Percentiles rank a stretch among this genome's conserved stretches.
Evolutionary conservation across 2,888 invertebrate species (phyloP).

Genomic region (Disparrhopalites patrizii): DNA sequence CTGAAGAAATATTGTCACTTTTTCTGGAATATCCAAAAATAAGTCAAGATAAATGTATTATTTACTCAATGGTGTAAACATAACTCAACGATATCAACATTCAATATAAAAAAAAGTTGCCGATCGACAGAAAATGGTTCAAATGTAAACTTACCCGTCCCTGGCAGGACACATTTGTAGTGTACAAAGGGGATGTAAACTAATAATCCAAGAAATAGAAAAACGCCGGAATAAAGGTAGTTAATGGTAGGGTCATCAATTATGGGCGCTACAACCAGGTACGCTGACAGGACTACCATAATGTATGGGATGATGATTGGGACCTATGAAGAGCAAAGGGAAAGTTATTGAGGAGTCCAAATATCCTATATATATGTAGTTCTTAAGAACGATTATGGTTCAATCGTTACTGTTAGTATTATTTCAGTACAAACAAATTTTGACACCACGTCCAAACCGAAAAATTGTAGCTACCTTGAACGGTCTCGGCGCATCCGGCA

Average conservation of each 20-base stretch:
- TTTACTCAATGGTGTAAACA: neutral
- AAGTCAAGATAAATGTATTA: neutral
- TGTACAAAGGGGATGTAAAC: conserved; percentile 54
- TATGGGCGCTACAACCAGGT: conserved; percentile 54
- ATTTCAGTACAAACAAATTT: too few relatives aligned
- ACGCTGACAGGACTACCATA: conserved; percentile 52
- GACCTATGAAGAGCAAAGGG: conserved; percentile 49
- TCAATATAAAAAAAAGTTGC: too few relatives aligned
- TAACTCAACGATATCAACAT: too few relatives aligned
- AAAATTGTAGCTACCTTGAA: conserved; percentile 48
- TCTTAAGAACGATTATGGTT: too few relatives aligned
- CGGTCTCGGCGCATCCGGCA: conserved; percentile 50
- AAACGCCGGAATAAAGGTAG: conserved; percentile 53
- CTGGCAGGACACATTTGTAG: conserved; percentile 49
- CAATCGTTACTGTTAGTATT: too few relatives aligned
- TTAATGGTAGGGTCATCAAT: conserved; percentile 53
- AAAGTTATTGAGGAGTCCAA: neutral
- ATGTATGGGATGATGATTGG: conserved; percentile 52
- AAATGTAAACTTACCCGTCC: conserved; percentile 47
- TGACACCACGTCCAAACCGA: too few relatives aligned
- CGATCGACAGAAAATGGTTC: too few relatives aligned
- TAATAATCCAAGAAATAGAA: conserved; percentile 52
- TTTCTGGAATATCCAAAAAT: neutral
- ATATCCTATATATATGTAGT: too few relatives aligned
- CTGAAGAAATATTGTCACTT: conserved; percentile 5